Conservation (phyloP, 2,888 invertebrate species). For the Phorcus lineatus region DNA sequence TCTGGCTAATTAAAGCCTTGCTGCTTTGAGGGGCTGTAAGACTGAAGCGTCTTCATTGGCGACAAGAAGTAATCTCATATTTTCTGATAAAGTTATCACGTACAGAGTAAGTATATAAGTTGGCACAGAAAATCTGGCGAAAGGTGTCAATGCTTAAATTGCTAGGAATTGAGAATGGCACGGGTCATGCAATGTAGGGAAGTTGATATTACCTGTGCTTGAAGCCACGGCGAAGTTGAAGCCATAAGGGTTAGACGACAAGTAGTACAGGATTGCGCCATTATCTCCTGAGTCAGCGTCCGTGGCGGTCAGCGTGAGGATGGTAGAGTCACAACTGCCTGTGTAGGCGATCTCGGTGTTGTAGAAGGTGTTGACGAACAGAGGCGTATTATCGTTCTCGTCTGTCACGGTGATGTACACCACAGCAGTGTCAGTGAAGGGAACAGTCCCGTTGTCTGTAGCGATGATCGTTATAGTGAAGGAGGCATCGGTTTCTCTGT, state of each 20-base stretch:
- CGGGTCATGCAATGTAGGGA: too few relatives aligned
- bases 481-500: constrained; percentile 17
- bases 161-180: too few relatives aligned
- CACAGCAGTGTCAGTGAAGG: constrained; percentile 89
- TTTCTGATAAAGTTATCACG: too few relatives aligned
- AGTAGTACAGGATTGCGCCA: constrained; percentile 41
- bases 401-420: constrained; percentile 51
- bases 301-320: constrained; percentile 32
- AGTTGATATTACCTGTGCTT: constrained; percentile 42
- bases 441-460: constrained; percentile 90
- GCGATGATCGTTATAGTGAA: constrained; percentile 81
- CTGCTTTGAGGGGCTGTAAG: too few relatives aligned
- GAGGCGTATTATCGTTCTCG: constrained; percentile 55
- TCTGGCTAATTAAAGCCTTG: too few relatives aligned
- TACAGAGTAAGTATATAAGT: too few relatives aligned
- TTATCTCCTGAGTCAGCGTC: constrained; percentile 36
- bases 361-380: constrained; percentile 51
- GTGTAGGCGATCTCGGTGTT: constrained; percentile 58
- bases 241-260: constrained; percentile 35
- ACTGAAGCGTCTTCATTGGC: too few relatives aligned
- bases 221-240: constrained; percentile 44
- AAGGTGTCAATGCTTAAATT: too few relatives aligned
- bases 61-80: too few relatives aligned
- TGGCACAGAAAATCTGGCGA: too few relatives aligned
- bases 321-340: constrained; percentile 41